Evolutionary conservation across 2,113 vertebrate genomes (phyloP).

Genomic region (Ivindomyrus marchei): DNA sequence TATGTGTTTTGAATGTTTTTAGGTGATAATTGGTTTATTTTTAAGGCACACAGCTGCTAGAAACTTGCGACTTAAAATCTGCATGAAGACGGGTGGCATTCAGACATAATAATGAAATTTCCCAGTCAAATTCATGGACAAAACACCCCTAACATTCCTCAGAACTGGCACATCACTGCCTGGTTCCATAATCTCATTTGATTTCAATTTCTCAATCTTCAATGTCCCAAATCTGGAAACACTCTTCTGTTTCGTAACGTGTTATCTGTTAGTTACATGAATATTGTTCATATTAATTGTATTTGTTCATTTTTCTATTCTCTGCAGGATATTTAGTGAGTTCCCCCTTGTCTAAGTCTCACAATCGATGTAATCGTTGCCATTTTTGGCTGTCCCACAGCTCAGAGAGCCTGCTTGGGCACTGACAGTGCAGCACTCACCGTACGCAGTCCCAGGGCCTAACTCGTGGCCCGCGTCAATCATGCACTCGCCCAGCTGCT

Average conservation of each 20-base stretch:
- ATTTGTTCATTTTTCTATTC: not conserved
- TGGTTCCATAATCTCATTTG: not conserved
- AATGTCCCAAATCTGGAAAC: not conserved
- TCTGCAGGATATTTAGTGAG: not conserved
- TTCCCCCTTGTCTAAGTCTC: not conserved
- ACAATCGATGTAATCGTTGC: not conserved
- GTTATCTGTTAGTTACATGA: not conserved
- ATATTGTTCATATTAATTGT: not conserved
- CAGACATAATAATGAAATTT: not conserved
- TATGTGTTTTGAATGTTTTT: not conserved
- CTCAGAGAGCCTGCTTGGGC: not conserved
- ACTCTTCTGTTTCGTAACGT: not conserved
- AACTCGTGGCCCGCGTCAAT: slow-evolving; percentile 89
- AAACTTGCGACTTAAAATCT: not conserved
- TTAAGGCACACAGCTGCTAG: not conserved
- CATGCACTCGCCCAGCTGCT: slow-evolving; percentile 88
- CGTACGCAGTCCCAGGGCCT: slow-evolving; percentile 90
- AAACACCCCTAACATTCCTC: not conserved
- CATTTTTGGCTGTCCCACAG: not conserved
- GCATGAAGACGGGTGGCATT: not conserved
- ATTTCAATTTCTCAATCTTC: not conserved
- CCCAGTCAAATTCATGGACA: not conserved
- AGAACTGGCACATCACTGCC: not conserved
- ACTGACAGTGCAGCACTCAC: slow-evolving; percentile 54
- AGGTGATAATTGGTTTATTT: not conserved